A percentile compares a stretch with the other conserved stretches of the same genome.
phyloP scores from a whole-genome alignment of 2,113 vertebrate species.

The Perccottus glenii region DNA sequence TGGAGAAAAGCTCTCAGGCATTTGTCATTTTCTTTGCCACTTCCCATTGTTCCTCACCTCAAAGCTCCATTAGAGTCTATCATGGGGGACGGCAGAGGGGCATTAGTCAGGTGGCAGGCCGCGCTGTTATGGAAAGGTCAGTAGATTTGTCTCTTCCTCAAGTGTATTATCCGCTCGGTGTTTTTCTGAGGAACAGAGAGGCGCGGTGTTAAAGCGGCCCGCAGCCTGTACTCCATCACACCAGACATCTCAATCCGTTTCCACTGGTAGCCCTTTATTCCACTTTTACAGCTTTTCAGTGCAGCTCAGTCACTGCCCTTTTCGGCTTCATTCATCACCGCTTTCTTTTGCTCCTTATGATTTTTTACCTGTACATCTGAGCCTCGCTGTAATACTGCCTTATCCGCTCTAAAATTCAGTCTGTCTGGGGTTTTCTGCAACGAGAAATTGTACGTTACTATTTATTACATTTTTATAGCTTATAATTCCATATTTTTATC shows the following conservation, averaged over 20 bases:
- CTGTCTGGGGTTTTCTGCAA: too few relatives aligned
- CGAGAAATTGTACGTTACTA: too few relatives aligned
- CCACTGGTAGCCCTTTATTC: constrained; percentile 63
- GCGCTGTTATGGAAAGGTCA: constrained; percentile 59
- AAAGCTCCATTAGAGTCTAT: constrained; percentile 51
- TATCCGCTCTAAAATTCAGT: constrained; percentile 4
- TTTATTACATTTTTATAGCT: too few relatives aligned
- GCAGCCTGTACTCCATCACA: constrained; percentile 74
- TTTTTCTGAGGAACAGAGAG: constrained; percentile 55
- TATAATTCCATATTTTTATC: too few relatives aligned
- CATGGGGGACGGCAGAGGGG: constrained; percentile 41
- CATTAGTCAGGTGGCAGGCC: constrained; percentile 56
- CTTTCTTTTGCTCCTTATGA: constrained; percentile 43
- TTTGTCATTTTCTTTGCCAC: constrained; percentile 41
- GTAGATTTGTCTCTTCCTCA: constrained; percentile 67
- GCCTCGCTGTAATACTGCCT: constrained; percentile 15
- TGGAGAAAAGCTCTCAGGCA: background rate
- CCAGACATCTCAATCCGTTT: constrained; percentile 77
- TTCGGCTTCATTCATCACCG: constrained; percentile 75
- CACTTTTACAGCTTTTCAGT: constrained; percentile 75
- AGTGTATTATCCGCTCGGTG: constrained; percentile 56
- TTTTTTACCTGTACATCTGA: constrained; percentile 26
- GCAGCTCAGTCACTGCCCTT: constrained; percentile 74
- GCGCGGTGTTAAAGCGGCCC: constrained; percentile 48
- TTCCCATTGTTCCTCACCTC: constrained; percentile 37